Base-by-base conservation (phyloP, 2,888 invertebrate genomes). In the Limnephilus auricula region DNA sequence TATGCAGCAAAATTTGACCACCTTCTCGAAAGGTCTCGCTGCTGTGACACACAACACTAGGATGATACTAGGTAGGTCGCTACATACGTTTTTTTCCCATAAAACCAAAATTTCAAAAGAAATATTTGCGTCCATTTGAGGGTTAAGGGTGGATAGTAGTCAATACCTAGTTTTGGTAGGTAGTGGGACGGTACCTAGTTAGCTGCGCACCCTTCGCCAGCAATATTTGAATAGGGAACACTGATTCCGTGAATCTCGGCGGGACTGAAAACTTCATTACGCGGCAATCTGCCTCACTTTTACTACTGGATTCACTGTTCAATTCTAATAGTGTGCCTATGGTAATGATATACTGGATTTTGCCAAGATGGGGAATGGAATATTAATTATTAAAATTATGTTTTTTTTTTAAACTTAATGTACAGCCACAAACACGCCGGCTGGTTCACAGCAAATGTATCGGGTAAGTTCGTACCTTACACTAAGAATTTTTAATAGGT, bases 151-250 rank as follows among this genome's bases (percentile, higher is more conserved):
- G 50, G 50, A 25, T 25, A 65, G 50, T 65, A 25, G 25, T 5
- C 13, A 65, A 65, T 65, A 65, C 25, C 50, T 65, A 65, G 50
- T 45, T 1, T 0, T 18, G 25, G 50, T 65, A 18, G 50, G 13
- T 45, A 13, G 45, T 15, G n/a, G n/a, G n/a, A n/a, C n/a, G n/a
- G n/a, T n/a, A n/a, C n/a, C n/a, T n/a, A 32, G 31, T 13, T 31
- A 32, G 82, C 32, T 13, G 31, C 30, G 32, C 31, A 82, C 82
- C 82, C 82, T 82, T 82, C 34, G 82, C 82, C 34, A 34, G 82
- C 82, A 82, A 82, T 82, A 82, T 82, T 82, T 82, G 82, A 82
- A 82, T 82, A 34, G 82, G 25, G 31, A 34, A 31, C 31, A 82
- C 82, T 82, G 34, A 65, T 82, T 82, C 30, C 82, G 31, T 18